These are phyloP conservation scores for Cossypha dichroa DNA, from an alignment of 2,797 vertebrate genomes.

Conservation along the genomic window DNA sequence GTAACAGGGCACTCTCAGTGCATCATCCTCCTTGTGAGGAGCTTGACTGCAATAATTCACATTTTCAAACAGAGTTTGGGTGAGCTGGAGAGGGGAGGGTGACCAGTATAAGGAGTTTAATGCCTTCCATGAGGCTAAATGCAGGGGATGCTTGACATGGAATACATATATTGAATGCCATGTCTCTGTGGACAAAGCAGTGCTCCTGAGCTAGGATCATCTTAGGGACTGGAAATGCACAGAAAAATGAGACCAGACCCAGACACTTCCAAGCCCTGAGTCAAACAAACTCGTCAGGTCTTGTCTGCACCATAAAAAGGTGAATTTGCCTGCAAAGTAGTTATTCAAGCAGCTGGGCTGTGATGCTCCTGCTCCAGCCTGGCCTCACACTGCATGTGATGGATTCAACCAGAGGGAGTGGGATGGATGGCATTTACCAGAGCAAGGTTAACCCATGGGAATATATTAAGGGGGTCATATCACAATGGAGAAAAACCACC, in stretches of 20 bases:
- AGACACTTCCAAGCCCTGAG: background rate
- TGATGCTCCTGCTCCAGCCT: background rate
- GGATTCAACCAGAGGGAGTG: background rate
- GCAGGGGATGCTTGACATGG: background rate
- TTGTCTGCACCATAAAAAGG: background rate
- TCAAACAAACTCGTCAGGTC: fast-evolving
- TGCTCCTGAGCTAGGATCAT: background rate
- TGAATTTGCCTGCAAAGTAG: background rate
- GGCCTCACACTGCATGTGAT: fast-evolving
- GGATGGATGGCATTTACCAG: background rate
- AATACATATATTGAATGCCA: background rate
- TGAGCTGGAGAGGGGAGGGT: background rate
- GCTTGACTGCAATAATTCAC: background rate
- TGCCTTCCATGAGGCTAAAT: background rate
- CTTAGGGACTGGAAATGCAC: background rate
- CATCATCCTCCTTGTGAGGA: background rate
- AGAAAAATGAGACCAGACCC: background rate
- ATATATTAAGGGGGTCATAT: background rate
- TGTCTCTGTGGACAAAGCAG: fast-evolving
- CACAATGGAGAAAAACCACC: background rate
- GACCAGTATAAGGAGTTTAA: background rate
- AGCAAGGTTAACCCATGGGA: background rate
- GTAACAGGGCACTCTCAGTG: fast-evolving
- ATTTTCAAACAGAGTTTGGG: background rate
- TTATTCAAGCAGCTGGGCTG: background rate